Base-by-base conservation (phyloP, 37 sponge, comb jelly and placozoan species). In the Halisarca cf. caerulea region DNA sequence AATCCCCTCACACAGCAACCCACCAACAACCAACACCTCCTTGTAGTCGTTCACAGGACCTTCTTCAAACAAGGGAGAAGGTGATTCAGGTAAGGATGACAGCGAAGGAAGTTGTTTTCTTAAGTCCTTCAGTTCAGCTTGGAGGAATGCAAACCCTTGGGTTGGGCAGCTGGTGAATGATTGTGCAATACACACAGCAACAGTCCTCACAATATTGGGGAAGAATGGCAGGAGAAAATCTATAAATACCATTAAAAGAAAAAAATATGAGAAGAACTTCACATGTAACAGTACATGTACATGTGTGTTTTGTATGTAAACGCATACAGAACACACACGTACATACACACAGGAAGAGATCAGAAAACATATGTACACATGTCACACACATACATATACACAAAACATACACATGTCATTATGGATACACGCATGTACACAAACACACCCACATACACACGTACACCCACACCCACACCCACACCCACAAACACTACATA, bases 31-130 rank as follows among this genome's bases (percentile, higher is more conserved):
- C 1, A 82, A 44, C 4, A 83, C 82, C 68, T 92, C 92, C 9
- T 27, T 77, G 59, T 88, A 92, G 59, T 85, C 60, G 34, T 92
- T 92, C 30, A 82, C 21, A 0, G 85, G 89, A 33, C 86, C 92
- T 69, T 92, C 92, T 7, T 88, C 86, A 83, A 92, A 92, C 55
- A 92, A 80, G 5, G 68, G 37, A 41, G 75, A n/a, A 2, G 77
- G 24, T 18, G 45, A 2, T 24, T 40, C 36, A 43, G 11, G 2
- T 74, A 1, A 21, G 41, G 32, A 20, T 1, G 7, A 23, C 42
- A 14, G 36, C 1, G 25, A 3, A 8, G 42, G 42, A 38, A 74
- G 24, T 3, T 25, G 23, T 2, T 37, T 24, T 6, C 0, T 18
- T 20, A 40, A 41, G 1, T 74, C n/a, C 4, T 6, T 27, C 15